These are phyloP conservation scores for Torymus auratus DNA, from an alignment of 2,888 invertebrate genomes.

Conservation along the genomic window DNA sequence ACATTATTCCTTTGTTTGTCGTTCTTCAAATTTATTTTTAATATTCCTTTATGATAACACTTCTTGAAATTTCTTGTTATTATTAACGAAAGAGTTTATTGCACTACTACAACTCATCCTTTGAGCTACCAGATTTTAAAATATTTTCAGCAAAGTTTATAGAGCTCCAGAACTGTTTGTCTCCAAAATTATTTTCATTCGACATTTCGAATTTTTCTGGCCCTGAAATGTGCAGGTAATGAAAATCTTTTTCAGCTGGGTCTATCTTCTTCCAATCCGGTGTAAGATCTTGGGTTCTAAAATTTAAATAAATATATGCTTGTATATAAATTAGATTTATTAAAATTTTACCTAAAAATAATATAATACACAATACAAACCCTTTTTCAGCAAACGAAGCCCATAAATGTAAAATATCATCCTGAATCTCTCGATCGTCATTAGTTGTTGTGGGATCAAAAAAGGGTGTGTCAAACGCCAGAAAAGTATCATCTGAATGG, in stretches of 20 bases:
- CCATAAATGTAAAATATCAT: conserved; percentile 79
- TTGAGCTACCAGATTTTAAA: conserved; percentile 74
- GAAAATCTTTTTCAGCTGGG: conserved; percentile 75
- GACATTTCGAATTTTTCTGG: conserved; percentile 77
- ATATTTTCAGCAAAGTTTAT: conserved; percentile 81
- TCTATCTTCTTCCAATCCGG: conserved; percentile 78
- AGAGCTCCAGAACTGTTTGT: conserved; percentile 81
- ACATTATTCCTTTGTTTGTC: too few species aligned
- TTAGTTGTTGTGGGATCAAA: conserved; percentile 73
- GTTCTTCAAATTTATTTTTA: too few species aligned
- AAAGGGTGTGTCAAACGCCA: conserved; percentile 76
- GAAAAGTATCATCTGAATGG: conserved; percentile 82
- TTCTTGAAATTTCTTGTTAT: too few species aligned
- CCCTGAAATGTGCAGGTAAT: conserved; percentile 79
- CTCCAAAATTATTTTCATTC: conserved; percentile 78
- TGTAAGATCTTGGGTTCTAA: conserved; percentile 77
- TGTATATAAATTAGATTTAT: too few species aligned
- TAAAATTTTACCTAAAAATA: conserved; percentile 1
- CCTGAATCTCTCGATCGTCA: conserved; percentile 78
- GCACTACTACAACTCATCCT: conserved; percentile 57
- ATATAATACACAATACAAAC: conserved; percentile 78
- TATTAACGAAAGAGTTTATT: too few species aligned
- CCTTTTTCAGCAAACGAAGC: conserved; percentile 80
- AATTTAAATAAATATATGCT: conserved; percentile 37
- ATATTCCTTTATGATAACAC: too few species aligned